Evolutionary conservation across 1,140 invertebrate species (phyloP).

Genomic region (Sitophilus oryzae): DNA sequence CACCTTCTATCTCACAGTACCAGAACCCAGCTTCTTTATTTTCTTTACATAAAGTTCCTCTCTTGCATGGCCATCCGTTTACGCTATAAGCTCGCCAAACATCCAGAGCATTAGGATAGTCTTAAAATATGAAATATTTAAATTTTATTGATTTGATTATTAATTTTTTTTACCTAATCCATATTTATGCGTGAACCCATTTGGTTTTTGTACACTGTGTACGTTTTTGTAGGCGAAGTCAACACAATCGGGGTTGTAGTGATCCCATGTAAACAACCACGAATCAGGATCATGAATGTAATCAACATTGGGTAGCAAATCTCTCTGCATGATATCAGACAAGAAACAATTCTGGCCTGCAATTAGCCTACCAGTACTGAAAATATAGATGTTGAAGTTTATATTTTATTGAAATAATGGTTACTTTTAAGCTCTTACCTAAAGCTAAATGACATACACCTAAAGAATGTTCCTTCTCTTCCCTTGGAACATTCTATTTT

Average conservation of each 20-base stretch:
- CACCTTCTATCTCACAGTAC: constrained; percentile 68
- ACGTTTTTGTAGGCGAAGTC: constrained; percentile 23
- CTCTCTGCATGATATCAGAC: constrained; percentile 62
- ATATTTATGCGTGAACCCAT: background rate
- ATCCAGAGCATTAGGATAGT: constrained; percentile 29
- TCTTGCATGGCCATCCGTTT: constrained; percentile 67
- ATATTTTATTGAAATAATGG: too few species aligned
- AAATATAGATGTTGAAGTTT: constrained; percentile 9
- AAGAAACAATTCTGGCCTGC: constrained; percentile 55
- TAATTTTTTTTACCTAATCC: background rate
- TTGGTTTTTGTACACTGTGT: background rate
- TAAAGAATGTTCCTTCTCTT: constrained; percentile 53
- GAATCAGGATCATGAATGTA: constrained; percentile 56
- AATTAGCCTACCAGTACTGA: constrained; percentile 32
- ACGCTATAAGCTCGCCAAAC: constrained; percentile 68
- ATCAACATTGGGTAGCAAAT: constrained; percentile 59
- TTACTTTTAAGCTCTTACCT: too few species aligned
- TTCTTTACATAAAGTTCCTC: constrained; percentile 61
- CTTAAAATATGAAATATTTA: constrained; percentile 10
- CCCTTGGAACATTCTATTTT: constrained; percentile 59
- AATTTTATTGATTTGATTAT: background rate
- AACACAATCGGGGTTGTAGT: constrained; percentile 39
- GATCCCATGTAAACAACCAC: constrained; percentile 61
- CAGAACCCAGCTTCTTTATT: constrained; percentile 69
- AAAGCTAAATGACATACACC: constrained; percentile 67